These are phyloP conservation scores for Griposia aprilina DNA, from an alignment of 2,888 invertebrate species.

Conservation along the genomic window DNA sequence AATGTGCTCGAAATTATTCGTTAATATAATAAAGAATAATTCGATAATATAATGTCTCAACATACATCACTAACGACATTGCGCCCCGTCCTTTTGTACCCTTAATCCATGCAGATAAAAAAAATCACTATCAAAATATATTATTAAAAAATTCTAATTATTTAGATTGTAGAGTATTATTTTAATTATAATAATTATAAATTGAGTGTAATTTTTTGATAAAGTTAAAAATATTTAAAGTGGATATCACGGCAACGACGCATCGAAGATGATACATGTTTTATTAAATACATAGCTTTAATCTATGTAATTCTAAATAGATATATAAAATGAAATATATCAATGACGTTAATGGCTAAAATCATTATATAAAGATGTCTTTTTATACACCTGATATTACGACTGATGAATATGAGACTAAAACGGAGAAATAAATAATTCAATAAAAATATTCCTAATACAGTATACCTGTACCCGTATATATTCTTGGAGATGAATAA, in stretches of 20 bases:
- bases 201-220: constrained; percentile 56
- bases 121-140: constrained; percentile 20
- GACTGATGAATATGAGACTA: constrained; percentile 82
- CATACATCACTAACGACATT: constrained; percentile 35
- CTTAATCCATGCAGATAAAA: constrained; percentile 18
- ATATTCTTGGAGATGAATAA: constrained; percentile 39
- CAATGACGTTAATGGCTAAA: constrained; percentile 68
- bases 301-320: constrained; percentile 78
- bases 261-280: constrained; percentile 76
- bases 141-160: constrained; percentile 13
- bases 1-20: constrained; percentile 65
- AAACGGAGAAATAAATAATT: constrained; percentile 69
- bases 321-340: constrained; percentile 69
- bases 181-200: constrained; percentile 32
- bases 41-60: constrained; percentile 19
- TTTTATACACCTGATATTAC: constrained; percentile 70
- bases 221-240: constrained; percentile 52
- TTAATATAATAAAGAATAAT: constrained; percentile 3
- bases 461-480: constrained; percentile 42
- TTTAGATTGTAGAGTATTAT: constrained; percentile 19
- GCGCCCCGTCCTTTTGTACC: constrained; percentile 60
- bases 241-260: constrained; percentile 72
- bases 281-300: constrained; percentile 76
- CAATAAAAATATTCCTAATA: constrained; percentile 61
- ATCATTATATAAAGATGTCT: constrained; percentile 68